A percentile compares a stretch with the other conserved stretches of the same genome.
These are phyloP conservation scores for Isichthys henryi DNA, from an alignment of 2,113 vertebrate genomes.

Conservation along the genomic window DNA sequence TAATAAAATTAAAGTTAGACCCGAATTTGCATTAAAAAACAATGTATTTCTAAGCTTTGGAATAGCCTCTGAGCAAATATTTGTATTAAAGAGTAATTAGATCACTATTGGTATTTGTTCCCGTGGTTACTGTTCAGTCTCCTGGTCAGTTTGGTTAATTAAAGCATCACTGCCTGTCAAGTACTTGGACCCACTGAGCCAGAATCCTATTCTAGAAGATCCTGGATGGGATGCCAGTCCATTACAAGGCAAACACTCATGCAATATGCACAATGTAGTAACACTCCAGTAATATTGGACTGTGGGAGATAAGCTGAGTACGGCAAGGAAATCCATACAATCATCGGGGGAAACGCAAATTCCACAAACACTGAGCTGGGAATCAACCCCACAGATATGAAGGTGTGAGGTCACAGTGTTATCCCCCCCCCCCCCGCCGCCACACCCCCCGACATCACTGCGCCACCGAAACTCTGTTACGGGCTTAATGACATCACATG, in stretches of 20 bases:
- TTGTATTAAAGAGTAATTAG: not conserved
- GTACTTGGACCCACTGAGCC: not conserved
- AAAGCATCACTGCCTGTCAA: not conserved
- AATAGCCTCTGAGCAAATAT: not conserved
- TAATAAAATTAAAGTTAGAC: not conserved
- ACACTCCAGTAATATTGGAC: not conserved
- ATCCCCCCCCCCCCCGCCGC: not conserved
- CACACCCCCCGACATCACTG: not conserved
- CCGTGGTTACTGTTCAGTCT: not conserved
- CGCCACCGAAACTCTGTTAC: not conserved
- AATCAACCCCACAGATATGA: not conserved
- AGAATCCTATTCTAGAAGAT: not conserved
- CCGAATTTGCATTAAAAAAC: not conserved
- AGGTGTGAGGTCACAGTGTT: not conserved
- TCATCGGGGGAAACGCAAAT: not conserved
- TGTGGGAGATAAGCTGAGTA: not conserved
- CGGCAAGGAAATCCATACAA: not conserved
- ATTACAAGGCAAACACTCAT: not conserved
- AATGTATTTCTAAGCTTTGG: not conserved
- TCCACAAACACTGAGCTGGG: not conserved
- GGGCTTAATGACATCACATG: not conserved
- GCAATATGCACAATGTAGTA: not conserved
- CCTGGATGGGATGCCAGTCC: not conserved
- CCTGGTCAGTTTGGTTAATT: not conserved
- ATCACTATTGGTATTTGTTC: not conserved